These are phyloP conservation scores for Portunus trituberculatus DNA, from an alignment of 1,140 invertebrate species.

Conservation along the genomic window DNA sequence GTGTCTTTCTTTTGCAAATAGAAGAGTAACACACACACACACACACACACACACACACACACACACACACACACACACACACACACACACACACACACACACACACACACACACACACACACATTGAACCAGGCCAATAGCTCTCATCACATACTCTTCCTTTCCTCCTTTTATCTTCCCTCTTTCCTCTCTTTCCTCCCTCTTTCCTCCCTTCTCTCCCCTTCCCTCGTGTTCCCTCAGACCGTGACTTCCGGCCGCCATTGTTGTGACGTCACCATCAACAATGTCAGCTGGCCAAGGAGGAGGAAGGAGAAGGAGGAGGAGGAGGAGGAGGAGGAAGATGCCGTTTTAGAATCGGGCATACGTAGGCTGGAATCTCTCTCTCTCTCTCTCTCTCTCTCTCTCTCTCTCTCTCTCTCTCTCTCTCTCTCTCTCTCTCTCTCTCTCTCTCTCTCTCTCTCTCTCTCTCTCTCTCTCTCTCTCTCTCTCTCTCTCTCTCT, in stretches of 20 bases:
- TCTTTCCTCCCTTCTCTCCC: background rate
- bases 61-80: slow-evolving; percentile 44
- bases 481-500: background rate
- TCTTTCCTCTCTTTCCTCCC: background rate
- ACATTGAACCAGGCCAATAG: background rate
- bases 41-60: slow-evolving; percentile 47
- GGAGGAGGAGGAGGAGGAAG: background rate
- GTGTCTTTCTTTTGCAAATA: background rate
- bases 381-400: slow-evolving; percentile 30
- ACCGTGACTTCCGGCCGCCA: slow-evolving; percentile 71
- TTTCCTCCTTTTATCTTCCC: background rate
- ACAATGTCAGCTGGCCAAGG: slow-evolving; percentile 71
- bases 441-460: slow-evolving; percentile 20
- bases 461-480: background rate
- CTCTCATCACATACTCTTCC: background rate
- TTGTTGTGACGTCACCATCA: slow-evolving; percentile 73
- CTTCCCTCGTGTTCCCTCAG: slow-evolving; percentile 55
- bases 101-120: slow-evolving; percentile 47
- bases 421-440: slow-evolving; percentile 34
- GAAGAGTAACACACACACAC: background rate
- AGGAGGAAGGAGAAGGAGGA: slow-evolving; percentile 16
- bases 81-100: slow-evolving; percentile 43
- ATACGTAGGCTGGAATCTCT: background rate
- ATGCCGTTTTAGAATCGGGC: too few species aligned
- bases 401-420: slow-evolving; percentile 9